Conservation (phyloP, 2,888 invertebrate species). For the Seladonia tumulorum region DNA sequence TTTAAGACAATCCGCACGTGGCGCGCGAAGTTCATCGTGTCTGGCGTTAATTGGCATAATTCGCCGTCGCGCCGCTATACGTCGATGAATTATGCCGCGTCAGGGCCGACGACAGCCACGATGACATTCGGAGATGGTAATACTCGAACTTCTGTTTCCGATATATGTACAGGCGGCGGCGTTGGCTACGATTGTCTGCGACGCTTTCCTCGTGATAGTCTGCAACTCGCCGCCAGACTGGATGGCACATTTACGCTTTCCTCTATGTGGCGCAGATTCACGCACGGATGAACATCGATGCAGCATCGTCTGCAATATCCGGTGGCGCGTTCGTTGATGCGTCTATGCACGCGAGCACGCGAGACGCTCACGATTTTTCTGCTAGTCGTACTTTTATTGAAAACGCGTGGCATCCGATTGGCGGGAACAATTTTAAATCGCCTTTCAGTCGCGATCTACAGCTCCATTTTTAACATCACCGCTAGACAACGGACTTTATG, state of each 20-base stretch:
- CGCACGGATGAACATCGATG: slow-evolving; percentile 34
- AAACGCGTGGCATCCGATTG: neutral
- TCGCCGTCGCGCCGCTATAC: slow-evolving; percentile 39
- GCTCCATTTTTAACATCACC: neutral
- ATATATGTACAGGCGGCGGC: slow-evolving; percentile 20
- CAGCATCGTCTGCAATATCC: slow-evolving; percentile 30
- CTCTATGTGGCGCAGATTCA: slow-evolving; percentile 24
- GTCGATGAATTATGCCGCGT: slow-evolving; percentile 59
- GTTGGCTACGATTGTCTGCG: slow-evolving; percentile 30
- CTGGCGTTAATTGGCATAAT: slow-evolving; percentile 68
- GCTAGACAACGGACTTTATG: too few relatives aligned
- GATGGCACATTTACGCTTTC: slow-evolving; percentile 41
- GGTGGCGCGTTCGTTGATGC: neutral
- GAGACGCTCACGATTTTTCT: neutral
- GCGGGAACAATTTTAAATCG: neutral
- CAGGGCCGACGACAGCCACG: slow-evolving; percentile 39
- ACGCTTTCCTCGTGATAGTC: slow-evolving; percentile 21
- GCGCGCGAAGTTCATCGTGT: slow-evolving; percentile 61
- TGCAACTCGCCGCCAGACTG: slow-evolving; percentile 15
- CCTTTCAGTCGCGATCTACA: neutral
- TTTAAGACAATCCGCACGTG: slow-evolving; percentile 49
- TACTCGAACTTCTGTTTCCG: slow-evolving; percentile 46
- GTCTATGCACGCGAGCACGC: neutral
- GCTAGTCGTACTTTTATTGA: neutral
- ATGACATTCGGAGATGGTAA: slow-evolving; percentile 25